These are phyloP conservation scores for Capreolus pygargus DNA, from an alignment of 2,113 vertebrate species.

Conservation along the genomic window DNA sequence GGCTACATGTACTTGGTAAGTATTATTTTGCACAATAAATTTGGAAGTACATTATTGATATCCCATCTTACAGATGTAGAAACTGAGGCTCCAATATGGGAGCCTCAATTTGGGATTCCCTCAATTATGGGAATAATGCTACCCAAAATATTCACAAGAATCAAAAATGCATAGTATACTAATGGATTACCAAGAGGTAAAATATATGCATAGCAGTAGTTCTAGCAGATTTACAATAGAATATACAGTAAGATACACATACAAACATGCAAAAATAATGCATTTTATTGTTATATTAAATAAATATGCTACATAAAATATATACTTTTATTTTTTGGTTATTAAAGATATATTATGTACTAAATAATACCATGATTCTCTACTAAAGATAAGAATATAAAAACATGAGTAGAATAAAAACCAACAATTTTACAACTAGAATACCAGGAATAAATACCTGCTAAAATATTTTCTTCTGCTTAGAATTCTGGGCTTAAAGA, in stretches of 20 bases:
- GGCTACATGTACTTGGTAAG: background rate
- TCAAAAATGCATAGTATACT: background rate
- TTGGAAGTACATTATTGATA: background rate
- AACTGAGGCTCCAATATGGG: background rate
- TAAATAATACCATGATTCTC: background rate
- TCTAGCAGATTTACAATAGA: background rate
- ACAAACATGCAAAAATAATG: background rate
- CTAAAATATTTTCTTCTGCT: background rate
- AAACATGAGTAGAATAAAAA: background rate
- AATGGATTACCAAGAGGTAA: background rate
- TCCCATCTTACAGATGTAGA: background rate
- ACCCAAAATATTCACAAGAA: background rate
- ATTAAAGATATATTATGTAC: background rate
- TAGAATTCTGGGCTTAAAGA: background rate
- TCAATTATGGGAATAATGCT: background rate
- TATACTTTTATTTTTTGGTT: background rate
- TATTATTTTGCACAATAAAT: background rate
- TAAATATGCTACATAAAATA: background rate
- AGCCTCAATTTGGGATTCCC: too few relatives aligned
- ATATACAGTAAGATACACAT: background rate
- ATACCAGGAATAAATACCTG: background rate
- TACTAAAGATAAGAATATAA: background rate
- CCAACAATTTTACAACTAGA: background rate
- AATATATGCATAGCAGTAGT: background rate
- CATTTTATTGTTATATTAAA: background rate